Base-by-base conservation (phyloP, 2,797 vertebrate species). In the Pempheris klunzingeri region DNA sequence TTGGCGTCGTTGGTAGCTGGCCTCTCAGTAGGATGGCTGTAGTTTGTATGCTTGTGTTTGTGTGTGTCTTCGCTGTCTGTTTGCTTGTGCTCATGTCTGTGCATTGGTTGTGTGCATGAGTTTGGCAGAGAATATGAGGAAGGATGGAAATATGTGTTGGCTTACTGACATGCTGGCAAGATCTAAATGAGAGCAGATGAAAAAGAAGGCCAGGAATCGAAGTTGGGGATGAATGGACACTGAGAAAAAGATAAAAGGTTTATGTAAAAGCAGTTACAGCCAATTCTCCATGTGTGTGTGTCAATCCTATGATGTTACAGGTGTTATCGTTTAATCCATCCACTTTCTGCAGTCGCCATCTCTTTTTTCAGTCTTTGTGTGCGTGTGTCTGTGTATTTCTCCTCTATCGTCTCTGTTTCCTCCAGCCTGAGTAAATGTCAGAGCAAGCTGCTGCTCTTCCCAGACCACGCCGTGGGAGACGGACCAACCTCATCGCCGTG, bases 401-500 rank as follows among this genome's bases (percentile, higher is more conserved):
- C 83, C 71, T 89, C 83, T 74, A 83, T 88, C 71, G 68, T 87
- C 85, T 92, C 83, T 88, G 89, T 90, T 91, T 90, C 86, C 80
- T 89, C 81, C 88, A 86, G 86, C 85, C 89, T 92, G 88, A 85
- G 93, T 93, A 95, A 94, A 94, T 95, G 95, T 95, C 95, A 95
- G 90, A 87, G 93, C 94, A 95, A 95, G 94, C 94, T 95, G 94
- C 89, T 89, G 90, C 85, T 91, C 95, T 95, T 95, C 94, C 94
- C 94, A 95, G 91, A 93, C 92, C 93, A 92, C 90, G 82, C 92
- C 88, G 92, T 94, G 91, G 93, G 92, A 95, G 92, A 94, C 88
- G 74, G 87, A 92, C 93, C 93, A 94, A 94, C 92, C 93, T 93
- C 94, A 94, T 95, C 84, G 89, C 94, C 93, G 92, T 94, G 94